These are phyloP conservation scores for Heteronetta atricapilla DNA, from an alignment of 2,113 vertebrate species.

Conservation along the genomic window DNA sequence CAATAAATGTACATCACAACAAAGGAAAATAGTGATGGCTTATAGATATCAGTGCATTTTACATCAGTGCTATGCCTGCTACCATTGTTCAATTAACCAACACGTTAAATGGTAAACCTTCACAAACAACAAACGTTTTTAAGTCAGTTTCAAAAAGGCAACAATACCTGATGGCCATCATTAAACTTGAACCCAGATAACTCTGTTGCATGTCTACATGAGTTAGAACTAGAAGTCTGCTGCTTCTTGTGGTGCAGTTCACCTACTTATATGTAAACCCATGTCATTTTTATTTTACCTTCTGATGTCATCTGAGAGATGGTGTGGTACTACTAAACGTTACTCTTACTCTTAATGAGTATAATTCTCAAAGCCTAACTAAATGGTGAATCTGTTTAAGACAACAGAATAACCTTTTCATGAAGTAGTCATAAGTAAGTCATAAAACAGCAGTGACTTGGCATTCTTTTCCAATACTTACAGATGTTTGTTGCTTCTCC, in stretches of 20 bases:
- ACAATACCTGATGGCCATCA: not conserved
- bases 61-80: not conserved
- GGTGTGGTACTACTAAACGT: not conserved
- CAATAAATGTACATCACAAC: not conserved
- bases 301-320: not conserved
- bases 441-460: not conserved
- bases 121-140: not conserved
- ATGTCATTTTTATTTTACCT: not conserved
- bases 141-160: not conserved
- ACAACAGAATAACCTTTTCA: not conserved
- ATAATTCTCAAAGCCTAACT: not conserved
- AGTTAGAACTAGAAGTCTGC: not conserved
- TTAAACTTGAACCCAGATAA: not conserved
- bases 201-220: not conserved
- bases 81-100: not conserved
- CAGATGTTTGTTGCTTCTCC: slow-evolving; percentile 62
- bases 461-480: slow-evolving; percentile 75
- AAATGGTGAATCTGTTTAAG: not conserved
- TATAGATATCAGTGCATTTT: not conserved
- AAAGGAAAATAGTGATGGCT: fast-evolving
- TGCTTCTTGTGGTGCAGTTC: not conserved
- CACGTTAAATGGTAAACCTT: not conserved
- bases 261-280: not conserved
- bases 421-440: not conserved
- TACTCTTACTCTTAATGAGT: not conserved